phyloP scores from a whole-genome alignment of 2,797 vertebrate species.

The Esox masquinongy region DNA sequence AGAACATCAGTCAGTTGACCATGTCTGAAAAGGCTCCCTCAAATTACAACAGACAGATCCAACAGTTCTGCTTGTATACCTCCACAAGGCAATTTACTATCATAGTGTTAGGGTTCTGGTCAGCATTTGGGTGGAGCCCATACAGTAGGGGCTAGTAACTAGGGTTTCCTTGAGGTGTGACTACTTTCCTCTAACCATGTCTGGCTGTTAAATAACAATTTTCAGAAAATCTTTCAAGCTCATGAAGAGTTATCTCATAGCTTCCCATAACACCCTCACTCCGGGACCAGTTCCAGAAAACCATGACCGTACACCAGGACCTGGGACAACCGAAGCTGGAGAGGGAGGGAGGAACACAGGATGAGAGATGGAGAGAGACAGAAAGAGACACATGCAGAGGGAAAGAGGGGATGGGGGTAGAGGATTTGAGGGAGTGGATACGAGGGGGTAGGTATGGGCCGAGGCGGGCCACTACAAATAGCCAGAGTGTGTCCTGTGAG shows the following conservation, averaged over 20 bases:
- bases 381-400: slow-evolving; percentile 7
- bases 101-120: no score
- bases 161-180: no score
- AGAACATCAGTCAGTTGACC: neutral
- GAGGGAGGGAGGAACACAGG: neutral
- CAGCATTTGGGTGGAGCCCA: no score
- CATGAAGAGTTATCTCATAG: neutral
- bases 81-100: neutral
- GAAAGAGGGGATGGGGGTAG: neutral
- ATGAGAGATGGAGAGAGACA: neutral
- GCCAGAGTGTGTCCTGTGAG: slow-evolving; percentile 19
- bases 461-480: slow-evolving; percentile 65
- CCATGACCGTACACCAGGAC: neutral
- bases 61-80: neutral
- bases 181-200: no score
- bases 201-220: no score
- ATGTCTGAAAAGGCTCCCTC: neutral
- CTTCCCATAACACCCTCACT: neutral
- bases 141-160: no score
- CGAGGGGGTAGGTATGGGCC: slow-evolving; percentile 21
- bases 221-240: no score
- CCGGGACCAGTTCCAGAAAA: neutral
- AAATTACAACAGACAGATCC: neutral
- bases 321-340: slow-evolving; percentile 7
- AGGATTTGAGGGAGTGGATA: neutral